Percentiles rank a stretch among this genome's conserved stretches.
Conservation (phyloP, 2,888 invertebrate genomes). For the Liopterus haemorrhoidalis region DNA sequence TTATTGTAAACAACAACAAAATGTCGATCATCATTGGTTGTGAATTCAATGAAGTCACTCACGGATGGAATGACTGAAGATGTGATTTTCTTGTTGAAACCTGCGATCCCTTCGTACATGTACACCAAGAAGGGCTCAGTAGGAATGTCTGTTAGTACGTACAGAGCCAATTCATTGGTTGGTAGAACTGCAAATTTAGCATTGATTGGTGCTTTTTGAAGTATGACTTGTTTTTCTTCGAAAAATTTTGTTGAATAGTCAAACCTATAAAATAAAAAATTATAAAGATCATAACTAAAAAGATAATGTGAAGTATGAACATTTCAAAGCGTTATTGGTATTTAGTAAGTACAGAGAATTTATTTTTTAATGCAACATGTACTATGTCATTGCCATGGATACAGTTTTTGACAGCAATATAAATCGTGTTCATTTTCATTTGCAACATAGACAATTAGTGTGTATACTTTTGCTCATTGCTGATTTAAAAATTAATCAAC, state of each 20-base stretch:
- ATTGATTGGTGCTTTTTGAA: slow-evolving; percentile 38
- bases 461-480: too few species aligned
- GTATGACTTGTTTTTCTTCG: slow-evolving; percentile 41
- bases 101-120: slow-evolving; percentile 44
- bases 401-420: too few species aligned
- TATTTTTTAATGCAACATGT: too few species aligned
- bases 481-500: too few species aligned
- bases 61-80: slow-evolving; percentile 28
- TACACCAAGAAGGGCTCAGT: slow-evolving; percentile 44
- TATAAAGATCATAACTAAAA: background rate
- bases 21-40: slow-evolving; percentile 32
- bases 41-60: slow-evolving; percentile 28
- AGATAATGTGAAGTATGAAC: background rate
- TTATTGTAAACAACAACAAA: slow-evolving; percentile 36
- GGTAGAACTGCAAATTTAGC: slow-evolving; percentile 42
- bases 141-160: slow-evolving; percentile 41
- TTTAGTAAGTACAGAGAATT: too few species aligned
- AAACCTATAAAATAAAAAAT: slow-evolving; percentile 33
- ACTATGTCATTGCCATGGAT: too few species aligned
- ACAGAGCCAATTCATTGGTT: slow-evolving; percentile 45
- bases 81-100: slow-evolving; percentile 39
- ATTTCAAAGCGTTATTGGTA: slow-evolving; percentile 3
- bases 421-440: too few species aligned
- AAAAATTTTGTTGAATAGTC: slow-evolving; percentile 34
- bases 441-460: too few species aligned